Evolutionary conservation across 2,113 vertebrate genomes (phyloP).

Genomic region (Notiomystis cincta): DNA sequence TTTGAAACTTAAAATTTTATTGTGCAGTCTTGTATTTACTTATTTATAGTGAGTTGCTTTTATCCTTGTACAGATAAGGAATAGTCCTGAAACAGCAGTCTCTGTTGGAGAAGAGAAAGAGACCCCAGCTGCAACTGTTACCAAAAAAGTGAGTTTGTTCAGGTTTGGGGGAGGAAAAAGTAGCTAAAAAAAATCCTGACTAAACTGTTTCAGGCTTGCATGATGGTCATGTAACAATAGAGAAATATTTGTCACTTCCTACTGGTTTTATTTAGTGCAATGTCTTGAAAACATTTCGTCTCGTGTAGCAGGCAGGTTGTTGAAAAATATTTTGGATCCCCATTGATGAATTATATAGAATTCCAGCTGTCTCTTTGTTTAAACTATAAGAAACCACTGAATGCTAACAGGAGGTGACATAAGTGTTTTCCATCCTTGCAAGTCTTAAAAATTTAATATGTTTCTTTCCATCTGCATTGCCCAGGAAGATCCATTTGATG

Average conservation of each 20-base stretch:
- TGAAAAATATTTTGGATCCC: background rate
- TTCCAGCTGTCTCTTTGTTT: background rate
- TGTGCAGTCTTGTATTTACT: background rate
- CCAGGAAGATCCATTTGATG: conserved; percentile 83
- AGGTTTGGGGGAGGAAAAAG: background rate
- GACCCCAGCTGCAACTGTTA: background rate
- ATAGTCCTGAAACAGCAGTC: conserved; percentile 72
- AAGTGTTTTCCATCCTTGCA: background rate
- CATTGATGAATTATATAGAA: background rate
- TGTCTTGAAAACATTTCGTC: background rate
- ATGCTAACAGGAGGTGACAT: background rate
- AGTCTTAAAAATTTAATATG: conserved; percentile 6
- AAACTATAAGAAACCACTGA: background rate
- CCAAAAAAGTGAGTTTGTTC: conserved; percentile 61
- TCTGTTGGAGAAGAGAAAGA: conserved; percentile 66
- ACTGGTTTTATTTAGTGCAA: background rate
- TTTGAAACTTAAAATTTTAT: background rate
- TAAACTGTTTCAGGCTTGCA: background rate
- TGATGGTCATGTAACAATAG: background rate
- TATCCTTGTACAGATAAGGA: conserved; percentile 52
- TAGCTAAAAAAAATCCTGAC: background rate
- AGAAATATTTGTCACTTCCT: background rate
- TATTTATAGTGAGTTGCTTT: background rate
- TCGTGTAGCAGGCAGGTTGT: background rate
- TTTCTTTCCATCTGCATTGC: conserved; percentile 7